Evolutionary conservation across 2,888 invertebrate species (phyloP).

Genomic region (Caenorhabditis sp.): DNA sequence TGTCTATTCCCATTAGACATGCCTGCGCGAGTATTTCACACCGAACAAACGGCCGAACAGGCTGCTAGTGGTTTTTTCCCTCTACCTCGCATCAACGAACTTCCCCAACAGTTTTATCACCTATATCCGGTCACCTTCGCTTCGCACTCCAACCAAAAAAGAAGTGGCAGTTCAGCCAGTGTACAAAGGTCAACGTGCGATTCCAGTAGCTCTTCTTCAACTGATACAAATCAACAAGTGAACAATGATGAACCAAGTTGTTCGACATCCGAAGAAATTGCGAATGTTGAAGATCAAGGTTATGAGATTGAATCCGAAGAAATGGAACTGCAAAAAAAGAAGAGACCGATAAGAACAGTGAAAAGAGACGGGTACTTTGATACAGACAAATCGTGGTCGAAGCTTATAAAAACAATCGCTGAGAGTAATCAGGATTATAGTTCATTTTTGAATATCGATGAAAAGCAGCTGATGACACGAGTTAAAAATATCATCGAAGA

Average conservation of each 20-base stretch:
- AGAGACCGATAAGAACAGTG: neutral
- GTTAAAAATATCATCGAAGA: conserved; percentile 20
- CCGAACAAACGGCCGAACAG: conserved; percentile 48
- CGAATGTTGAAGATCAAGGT: conserved; percentile 5
- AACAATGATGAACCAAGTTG: conserved; percentile 9
- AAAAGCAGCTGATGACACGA: conserved; percentile 11
- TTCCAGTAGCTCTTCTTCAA: neutral
- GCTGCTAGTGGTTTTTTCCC: conserved; percentile 48
- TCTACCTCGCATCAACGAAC: conserved; percentile 48
- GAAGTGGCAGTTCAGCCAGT: neutral
- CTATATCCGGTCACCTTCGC: conserved; percentile 32
- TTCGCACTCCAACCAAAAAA: neutral
- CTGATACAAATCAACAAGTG: neutral
- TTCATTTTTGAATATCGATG: conserved; percentile 10
- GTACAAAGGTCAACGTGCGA: neutral
- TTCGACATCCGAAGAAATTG: conserved; percentile 7
- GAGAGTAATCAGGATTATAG: neutral
- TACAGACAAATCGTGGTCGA: neutral
- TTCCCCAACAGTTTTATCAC: conserved; percentile 47
- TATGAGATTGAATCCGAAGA: neutral
- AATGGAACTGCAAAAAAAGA: neutral
- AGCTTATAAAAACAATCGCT: neutral
- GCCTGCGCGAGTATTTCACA: conserved; percentile 62
- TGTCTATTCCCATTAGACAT: conserved; percentile 65
- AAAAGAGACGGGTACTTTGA: neutral